Evolutionary conservation across 1,140 invertebrate species (phyloP).

Genomic region (Ectropis grisescens): DNA sequence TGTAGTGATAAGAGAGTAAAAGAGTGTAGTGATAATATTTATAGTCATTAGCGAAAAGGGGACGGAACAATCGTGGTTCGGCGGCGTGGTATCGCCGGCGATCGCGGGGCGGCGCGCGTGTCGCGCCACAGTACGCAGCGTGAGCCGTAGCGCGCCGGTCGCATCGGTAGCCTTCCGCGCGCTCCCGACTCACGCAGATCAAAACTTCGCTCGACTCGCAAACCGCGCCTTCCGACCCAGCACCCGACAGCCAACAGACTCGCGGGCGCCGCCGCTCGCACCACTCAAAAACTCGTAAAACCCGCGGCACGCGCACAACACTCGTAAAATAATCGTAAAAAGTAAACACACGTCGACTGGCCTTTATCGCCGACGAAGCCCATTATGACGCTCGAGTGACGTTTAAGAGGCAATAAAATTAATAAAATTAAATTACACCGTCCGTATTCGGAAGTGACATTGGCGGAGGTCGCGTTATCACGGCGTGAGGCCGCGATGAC

Average conservation of each 20-base stretch:
- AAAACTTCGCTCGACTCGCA: slow-evolving; percentile 53
- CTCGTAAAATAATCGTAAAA: slow-evolving; percentile 71
- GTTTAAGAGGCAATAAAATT: slow-evolving; percentile 67
- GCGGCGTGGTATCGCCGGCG: slow-evolving; percentile 40
- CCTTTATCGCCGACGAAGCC: slow-evolving; percentile 59
- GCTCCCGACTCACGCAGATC: slow-evolving; percentile 35
- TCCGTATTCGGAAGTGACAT: slow-evolving; percentile 46
- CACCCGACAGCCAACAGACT: slow-evolving; percentile 23
- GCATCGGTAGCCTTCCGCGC: slow-evolving; percentile 33
- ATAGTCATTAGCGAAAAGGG: slow-evolving; percentile 69
- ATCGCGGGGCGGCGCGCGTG: slow-evolving; percentile 54
- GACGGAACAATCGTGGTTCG: slow-evolving; percentile 55
- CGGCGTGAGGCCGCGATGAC: slow-evolving; percentile 56
- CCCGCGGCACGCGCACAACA: slow-evolving; percentile 47
- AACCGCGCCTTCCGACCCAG: slow-evolving; percentile 12
- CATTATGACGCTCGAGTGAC: slow-evolving; percentile 67
- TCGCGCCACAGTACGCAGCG: slow-evolving; percentile 46
- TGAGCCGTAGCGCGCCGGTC: slow-evolving; percentile 58
- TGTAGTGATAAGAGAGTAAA: slow-evolving; percentile 62
- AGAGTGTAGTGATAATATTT: slow-evolving; percentile 67
- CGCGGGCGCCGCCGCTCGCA: slow-evolving; percentile 28
- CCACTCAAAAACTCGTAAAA: slow-evolving; percentile 64
- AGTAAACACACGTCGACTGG: slow-evolving; percentile 61
- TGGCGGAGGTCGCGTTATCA: slow-evolving; percentile 60
- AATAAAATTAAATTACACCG: slow-evolving; percentile 56